phyloP scores from a whole-genome alignment of 2,113 vertebrate species.

The Microtus pennsylvanicus region DNA sequence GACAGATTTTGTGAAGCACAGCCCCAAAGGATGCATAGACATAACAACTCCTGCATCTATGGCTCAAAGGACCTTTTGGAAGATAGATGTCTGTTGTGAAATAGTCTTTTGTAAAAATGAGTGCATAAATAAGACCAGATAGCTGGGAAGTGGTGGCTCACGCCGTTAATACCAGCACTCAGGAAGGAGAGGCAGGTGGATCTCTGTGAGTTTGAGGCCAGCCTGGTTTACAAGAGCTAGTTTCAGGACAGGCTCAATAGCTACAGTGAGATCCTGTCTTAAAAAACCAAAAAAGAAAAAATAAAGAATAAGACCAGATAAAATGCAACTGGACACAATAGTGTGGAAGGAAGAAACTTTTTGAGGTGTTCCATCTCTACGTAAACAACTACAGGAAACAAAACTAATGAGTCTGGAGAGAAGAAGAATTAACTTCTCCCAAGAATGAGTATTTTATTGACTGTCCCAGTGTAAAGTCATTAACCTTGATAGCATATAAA shows the following conservation, averaged over 20 bases:
- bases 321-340: neutral
- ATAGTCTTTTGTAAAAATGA: neutral
- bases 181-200: no score
- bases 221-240: no score
- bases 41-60: neutral
- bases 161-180: no score
- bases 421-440: neutral
- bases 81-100: neutral
- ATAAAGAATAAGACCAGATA: no score
- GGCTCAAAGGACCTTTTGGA: neutral
- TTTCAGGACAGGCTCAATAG: no score
- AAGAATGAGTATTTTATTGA: neutral
- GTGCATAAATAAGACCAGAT: neutral
- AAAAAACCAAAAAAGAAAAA: no score
- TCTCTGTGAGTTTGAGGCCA: no score
- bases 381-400: neutral
- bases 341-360: neutral
- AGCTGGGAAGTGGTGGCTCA: no score
- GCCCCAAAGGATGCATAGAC: rapidly evolving
- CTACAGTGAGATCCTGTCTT: no score
- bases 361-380: neutral
- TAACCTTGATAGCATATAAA: neutral
- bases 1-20: neutral
- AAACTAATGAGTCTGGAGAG: neutral
- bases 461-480: neutral